Conservation (phyloP, 2,113 vertebrate species). For the Etheostoma cragini region DNA sequence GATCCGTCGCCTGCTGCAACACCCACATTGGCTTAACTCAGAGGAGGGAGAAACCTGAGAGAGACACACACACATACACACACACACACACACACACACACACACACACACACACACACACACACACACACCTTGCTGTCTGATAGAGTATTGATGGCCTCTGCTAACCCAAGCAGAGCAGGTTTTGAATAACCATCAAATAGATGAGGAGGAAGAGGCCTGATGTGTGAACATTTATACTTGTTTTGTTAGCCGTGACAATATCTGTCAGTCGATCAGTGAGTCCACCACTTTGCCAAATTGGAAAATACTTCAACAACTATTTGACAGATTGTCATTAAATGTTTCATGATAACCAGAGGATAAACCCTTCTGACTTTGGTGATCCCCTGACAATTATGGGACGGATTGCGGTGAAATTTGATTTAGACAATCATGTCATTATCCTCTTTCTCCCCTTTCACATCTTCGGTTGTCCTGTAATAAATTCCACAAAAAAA, state of each 20-base stretch:
- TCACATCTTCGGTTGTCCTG: too few species aligned
- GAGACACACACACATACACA: conserved; percentile 31
- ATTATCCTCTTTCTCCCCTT: too few species aligned
- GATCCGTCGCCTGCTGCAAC: conserved; percentile 56
- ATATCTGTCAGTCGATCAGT: neutral
- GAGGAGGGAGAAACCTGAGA: conserved; percentile 71
- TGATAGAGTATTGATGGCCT: conserved; percentile 49
- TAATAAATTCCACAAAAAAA: too few species aligned
- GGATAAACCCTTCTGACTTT: neutral
- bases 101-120: conserved; percentile 12
- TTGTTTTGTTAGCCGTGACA: neutral
- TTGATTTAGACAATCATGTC: neutral
- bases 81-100: conserved; percentile 31
- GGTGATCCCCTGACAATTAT: neutral
- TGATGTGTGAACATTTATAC: neutral
- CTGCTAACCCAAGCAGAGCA: conserved; percentile 39
- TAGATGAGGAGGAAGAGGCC: conserved; percentile 23
- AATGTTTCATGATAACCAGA: neutral
- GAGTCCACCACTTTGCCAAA: neutral
- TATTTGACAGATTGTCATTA: neutral
- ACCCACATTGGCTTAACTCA: conserved; percentile 35
- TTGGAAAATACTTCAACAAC: neutral
- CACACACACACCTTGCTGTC: conserved; percentile 14
- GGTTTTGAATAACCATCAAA: conserved; percentile 64
- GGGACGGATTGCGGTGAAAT: neutral